Evolutionary conservation across 2,888 invertebrate genomes (phyloP).

Genomic region (Germaria angustata): DNA sequence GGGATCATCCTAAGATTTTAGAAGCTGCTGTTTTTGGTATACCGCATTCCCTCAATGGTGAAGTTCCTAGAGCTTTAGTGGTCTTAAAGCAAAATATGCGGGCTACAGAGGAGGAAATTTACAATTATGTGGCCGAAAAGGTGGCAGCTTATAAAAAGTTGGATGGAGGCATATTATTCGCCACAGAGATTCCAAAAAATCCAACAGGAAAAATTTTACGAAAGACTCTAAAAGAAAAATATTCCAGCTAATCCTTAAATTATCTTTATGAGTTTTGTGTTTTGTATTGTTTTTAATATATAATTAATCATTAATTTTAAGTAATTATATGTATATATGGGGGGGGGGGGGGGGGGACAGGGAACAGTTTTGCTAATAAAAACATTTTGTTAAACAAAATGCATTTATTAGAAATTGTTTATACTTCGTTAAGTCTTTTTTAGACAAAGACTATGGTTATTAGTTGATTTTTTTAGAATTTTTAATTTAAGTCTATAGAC

Average conservation of each 20-base stretch:
- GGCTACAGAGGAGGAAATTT: slow-evolving; percentile 82
- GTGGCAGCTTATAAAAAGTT: slow-evolving; percentile 89
- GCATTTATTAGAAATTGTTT: background rate
- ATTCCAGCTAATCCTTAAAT: slow-evolving; percentile 71
- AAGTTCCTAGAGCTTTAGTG: slow-evolving; percentile 88
- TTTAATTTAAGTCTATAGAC: no score
- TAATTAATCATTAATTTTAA: background rate
- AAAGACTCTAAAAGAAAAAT: slow-evolving; percentile 81
- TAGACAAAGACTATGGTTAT: no score
- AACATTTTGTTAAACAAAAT: background rate
- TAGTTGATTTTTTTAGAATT: no score
- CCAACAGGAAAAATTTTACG: slow-evolving; percentile 89
- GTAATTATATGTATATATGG: background rate
- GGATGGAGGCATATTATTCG: slow-evolving; percentile 84
- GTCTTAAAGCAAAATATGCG: slow-evolving; percentile 81
- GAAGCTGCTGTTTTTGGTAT: slow-evolving; percentile 93
- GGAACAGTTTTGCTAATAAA: background rate
- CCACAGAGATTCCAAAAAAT: slow-evolving; percentile 87
- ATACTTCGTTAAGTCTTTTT: background rate
- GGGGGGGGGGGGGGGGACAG: no score
- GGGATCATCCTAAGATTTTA: slow-evolving; percentile 83
- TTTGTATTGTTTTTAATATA: background rate
- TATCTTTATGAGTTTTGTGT: background rate
- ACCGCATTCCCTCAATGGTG: slow-evolving; percentile 85
- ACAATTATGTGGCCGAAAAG: slow-evolving; percentile 83